A percentile compares a stretch with the other conserved stretches of the same genome.
These are phyloP conservation scores for Acanthornis magna DNA, from an alignment of 2,797 vertebrate species.

Conservation along the genomic window DNA sequence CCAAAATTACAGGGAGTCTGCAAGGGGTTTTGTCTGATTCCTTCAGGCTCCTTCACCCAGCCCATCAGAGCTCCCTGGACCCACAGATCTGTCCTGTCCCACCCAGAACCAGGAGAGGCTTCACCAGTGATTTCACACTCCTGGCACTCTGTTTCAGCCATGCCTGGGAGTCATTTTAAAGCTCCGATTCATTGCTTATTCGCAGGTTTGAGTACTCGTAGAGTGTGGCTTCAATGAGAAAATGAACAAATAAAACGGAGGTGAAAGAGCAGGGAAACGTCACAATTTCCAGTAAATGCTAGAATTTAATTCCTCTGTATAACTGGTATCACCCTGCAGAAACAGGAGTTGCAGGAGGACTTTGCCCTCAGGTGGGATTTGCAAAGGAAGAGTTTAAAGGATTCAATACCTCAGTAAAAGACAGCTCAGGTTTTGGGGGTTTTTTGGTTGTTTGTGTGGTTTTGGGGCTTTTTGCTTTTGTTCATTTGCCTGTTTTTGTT, in stretches of 20 bases:
- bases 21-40: not conserved
- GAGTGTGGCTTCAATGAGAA: not conserved
- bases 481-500: not conserved
- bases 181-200: not conserved
- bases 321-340: not conserved
- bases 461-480: not conserved
- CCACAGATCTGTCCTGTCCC: not conserved
- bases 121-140: not conserved
- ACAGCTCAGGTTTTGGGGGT: accelerated
- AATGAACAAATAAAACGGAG: not conserved
- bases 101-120: not conserved
- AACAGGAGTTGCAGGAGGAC: not conserved
- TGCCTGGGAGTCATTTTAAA: not conserved
- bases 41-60: not conserved
- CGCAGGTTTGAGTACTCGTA: not conserved
- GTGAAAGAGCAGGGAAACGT: not conserved
- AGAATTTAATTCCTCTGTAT: not conserved
- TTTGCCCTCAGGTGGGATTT: not conserved
- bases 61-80: not conserved
- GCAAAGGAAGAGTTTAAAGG: not conserved
- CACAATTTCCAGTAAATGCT: not conserved
- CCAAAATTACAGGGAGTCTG: not conserved
- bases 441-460: not conserved
- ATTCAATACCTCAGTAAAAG: not conserved
- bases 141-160: accelerated